phyloP scores from a whole-genome alignment of 2,797 vertebrate genomes.

The Bradypus variegatus region DNA sequence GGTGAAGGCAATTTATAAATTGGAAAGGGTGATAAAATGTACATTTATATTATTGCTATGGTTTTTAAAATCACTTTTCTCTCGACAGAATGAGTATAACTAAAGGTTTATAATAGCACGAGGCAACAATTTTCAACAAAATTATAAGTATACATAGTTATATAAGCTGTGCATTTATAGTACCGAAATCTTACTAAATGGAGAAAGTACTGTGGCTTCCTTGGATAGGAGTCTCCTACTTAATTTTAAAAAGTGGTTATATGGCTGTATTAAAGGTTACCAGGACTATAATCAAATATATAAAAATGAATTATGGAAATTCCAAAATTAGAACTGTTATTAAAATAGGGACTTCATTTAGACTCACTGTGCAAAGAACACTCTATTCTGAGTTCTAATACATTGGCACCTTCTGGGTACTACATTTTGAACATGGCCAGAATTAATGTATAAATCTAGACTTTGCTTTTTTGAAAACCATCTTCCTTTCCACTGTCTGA shows the following conservation, averaged over 20 bases:
- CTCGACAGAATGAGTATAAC: conserved; percentile 16
- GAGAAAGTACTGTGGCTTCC: neutral
- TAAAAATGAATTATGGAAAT: conserved; percentile 41
- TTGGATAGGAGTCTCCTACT: conserved; percentile 23
- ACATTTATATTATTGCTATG: conserved; percentile 22
- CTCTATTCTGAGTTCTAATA: conserved; percentile 35
- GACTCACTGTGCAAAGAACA: conserved; percentile 32
- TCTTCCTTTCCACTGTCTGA: neutral
- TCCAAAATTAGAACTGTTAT: conserved; percentile 34
- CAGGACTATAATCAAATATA: conserved; percentile 22
- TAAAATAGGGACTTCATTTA: conserved; percentile 48
- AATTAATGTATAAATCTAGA: conserved; percentile 38
- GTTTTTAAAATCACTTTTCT: neutral
- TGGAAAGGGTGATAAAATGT: neutral
- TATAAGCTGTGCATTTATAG: neutral
- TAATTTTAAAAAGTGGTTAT: conserved; percentile 22
- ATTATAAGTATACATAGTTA: neutral
- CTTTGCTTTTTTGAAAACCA: conserved; percentile 27
- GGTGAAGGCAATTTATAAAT: neutral
- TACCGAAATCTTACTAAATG: conserved; percentile 31
- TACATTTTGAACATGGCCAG: conserved; percentile 28
- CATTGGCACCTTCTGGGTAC: conserved; percentile 23
- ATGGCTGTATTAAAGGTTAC: conserved; percentile 27
- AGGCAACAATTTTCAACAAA: conserved; percentile 38
- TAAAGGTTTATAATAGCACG: conserved; percentile 12